These are phyloP conservation scores for Clarias macrocephalus DNA, from an alignment of 2,113 vertebrate species.

Conservation along the genomic window DNA sequence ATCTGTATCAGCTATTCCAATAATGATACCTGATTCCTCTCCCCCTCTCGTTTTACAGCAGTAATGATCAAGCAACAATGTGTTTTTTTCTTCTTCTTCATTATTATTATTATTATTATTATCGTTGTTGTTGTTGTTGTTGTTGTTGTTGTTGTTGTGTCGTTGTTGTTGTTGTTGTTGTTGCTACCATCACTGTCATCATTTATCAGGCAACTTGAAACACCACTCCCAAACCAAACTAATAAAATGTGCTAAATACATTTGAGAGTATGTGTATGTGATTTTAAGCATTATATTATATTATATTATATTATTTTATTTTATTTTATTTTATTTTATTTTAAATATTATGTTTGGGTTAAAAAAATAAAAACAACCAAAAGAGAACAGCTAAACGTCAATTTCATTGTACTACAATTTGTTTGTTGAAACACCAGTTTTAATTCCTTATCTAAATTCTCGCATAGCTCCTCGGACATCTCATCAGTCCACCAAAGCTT, in stretches of 20 bases:
- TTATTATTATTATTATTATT: conserved; percentile 12
- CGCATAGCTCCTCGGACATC: not conserved
- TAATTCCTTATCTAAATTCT: conserved; percentile 25
- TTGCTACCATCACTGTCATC: not conserved
- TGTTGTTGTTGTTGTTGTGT: not conserved
- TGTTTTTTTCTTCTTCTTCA: not conserved
- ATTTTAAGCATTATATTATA: not conserved
- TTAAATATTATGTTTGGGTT: not conserved
- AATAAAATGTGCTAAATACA: not conserved
- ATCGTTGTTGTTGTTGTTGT: not conserved
- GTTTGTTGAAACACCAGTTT: not conserved
- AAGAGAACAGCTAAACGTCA: not conserved
- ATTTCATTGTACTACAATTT: not conserved
- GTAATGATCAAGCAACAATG: not conserved
- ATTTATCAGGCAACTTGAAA: not conserved
- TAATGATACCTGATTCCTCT: not conserved
- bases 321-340: not conserved
- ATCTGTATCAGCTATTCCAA: not conserved
- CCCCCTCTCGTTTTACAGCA: not conserved
- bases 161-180: not conserved
- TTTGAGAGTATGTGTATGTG: not conserved
- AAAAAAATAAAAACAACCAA: not conserved
- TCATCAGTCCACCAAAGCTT: not conserved
- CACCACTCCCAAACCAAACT: not conserved
- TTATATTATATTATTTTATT: not conserved